Evolutionary conservation across 2,888 invertebrate genomes (phyloP).

Genomic region (Cantharis lateralis): DNA sequence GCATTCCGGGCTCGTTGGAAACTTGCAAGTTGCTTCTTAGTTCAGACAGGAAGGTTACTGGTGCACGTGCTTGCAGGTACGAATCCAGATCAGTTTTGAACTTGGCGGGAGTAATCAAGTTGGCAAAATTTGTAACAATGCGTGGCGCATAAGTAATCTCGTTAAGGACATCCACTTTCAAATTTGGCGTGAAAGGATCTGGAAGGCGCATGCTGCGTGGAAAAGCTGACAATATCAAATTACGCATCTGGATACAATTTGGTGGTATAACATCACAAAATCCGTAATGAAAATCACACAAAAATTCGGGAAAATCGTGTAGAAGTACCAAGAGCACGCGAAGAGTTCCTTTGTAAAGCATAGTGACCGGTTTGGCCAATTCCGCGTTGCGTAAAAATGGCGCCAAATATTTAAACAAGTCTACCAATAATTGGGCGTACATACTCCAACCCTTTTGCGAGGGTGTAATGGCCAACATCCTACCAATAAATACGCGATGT

Average conservation of each 20-base stretch:
- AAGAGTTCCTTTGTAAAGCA: slow-evolving; percentile 94
- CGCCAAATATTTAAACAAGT: slow-evolving; percentile 94
- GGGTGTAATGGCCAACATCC: slow-evolving; percentile 87
- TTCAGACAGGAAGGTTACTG: slow-evolving; percentile 94
- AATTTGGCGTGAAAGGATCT: slow-evolving; percentile 97
- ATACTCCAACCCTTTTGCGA: slow-evolving; percentile 97
- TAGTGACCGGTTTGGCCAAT: slow-evolving; percentile 89
- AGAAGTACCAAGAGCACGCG: slow-evolving; percentile 92
- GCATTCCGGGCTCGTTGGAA: slow-evolving; percentile 83
- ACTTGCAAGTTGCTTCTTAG: slow-evolving; percentile 88
- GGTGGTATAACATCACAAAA: slow-evolving; percentile 99
- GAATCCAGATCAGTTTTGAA: slow-evolving; percentile 97
- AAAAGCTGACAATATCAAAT: slow-evolving; percentile 96
- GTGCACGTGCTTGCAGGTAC: slow-evolving; percentile 91
- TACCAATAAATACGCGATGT: slow-evolving; percentile 93
- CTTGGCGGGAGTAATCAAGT: slow-evolving; percentile 82
- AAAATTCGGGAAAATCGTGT: slow-evolving; percentile 98
- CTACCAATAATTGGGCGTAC: slow-evolving; percentile 94
- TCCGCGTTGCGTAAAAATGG: slow-evolving; percentile 98
- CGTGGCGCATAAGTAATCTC: slow-evolving; percentile 89
- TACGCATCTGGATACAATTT: slow-evolving; percentile 98
- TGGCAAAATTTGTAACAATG: slow-evolving; percentile 85
- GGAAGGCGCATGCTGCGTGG: slow-evolving; percentile 97
- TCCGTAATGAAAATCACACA: slow-evolving; percentile 98
- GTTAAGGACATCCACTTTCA: slow-evolving; percentile 84